Percentiles rank a stretch among this genome's conserved stretches.
Conservation (phyloP, 2,797 vertebrate species). For the Lutjanus argentimaculatus region DNA sequence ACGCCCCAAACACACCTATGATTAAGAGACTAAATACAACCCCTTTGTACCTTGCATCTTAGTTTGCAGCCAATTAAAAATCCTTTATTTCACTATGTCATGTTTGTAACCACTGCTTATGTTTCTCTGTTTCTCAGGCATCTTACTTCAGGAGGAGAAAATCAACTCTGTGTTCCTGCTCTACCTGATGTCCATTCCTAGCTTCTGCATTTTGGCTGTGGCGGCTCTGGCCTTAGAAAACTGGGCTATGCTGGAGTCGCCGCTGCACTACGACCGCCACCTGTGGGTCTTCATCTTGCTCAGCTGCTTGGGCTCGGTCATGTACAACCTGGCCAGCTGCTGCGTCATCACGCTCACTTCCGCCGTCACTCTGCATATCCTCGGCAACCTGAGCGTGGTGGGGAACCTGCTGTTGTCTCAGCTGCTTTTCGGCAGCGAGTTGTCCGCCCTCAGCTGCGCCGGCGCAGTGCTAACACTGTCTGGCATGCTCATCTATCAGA, state of each 20-base stretch:
- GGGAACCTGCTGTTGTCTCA: constrained; percentile 95
- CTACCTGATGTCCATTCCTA: constrained; percentile 96
- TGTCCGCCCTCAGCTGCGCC: constrained; percentile 91
- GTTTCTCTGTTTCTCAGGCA: constrained; percentile 82
- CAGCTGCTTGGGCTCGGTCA: constrained; percentile 95
- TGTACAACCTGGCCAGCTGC: constrained; percentile 98
- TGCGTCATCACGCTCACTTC: constrained; percentile 96
- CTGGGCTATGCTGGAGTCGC: constrained; percentile 86
- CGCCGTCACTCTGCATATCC: constrained; percentile 95
- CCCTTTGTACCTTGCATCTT: no score
- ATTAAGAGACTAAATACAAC: no score
- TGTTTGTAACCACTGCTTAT: neutral
- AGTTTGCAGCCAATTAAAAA: no score
- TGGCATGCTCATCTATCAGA: constrained; percentile 96
- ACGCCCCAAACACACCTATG: no score
- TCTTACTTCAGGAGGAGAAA: constrained; percentile 93
- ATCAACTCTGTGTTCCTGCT: constrained; percentile 94
- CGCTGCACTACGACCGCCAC: constrained; percentile 84
- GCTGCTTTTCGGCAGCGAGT: constrained; percentile 91
- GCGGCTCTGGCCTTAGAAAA: constrained; percentile 92
- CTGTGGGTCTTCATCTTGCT: constrained; percentile 95
- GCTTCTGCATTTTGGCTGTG: constrained; percentile 93
- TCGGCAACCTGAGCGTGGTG: constrained; percentile 95
- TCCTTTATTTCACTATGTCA: no score
- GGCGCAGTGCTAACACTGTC: constrained; percentile 91